A percentile compares a stretch with the other conserved stretches of the same genome.
Evolutionary conservation across 2,113 vertebrate genomes (phyloP).

Genomic region (Xiphophorus hellerii): DNA sequence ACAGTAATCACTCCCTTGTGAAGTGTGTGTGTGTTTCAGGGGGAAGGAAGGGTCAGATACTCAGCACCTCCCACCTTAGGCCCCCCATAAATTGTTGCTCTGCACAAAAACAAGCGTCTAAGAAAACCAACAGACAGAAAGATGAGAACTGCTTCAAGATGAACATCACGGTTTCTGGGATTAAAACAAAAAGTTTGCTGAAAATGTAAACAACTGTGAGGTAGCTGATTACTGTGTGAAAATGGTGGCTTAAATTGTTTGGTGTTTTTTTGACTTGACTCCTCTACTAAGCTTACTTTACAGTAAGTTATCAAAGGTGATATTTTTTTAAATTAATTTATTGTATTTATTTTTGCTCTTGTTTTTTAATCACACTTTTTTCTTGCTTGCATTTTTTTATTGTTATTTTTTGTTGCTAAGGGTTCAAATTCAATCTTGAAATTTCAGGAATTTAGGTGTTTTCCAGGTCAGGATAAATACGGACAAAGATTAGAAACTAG

Average conservation of each 20-base stretch:
- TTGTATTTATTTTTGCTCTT: too few relatives aligned
- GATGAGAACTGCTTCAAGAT: slow-evolving; percentile 8
- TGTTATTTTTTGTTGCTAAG: not conserved
- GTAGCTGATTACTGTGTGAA: too few relatives aligned
- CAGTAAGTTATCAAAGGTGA: too few relatives aligned
- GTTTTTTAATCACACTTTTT: not conserved
- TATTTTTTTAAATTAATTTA: too few relatives aligned
- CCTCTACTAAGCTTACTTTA: too few relatives aligned
- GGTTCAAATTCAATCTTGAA: not conserved
- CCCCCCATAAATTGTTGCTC: slow-evolving; percentile 15
- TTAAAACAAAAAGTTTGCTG: not conserved
- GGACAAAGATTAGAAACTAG: not conserved
- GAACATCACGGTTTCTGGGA: slow-evolving; percentile 10
- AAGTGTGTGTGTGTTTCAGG: slow-evolving; percentile 31
- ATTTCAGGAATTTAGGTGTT: not conserved
- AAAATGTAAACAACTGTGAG: too few relatives aligned
- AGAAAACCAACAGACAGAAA: slow-evolving; percentile 8
- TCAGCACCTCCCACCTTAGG: slow-evolving; percentile 40
- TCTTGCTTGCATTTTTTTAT: not conserved
- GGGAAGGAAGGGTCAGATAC: slow-evolving; percentile 39
- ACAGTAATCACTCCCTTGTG: slow-evolving; percentile 57
- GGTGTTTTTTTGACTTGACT: too few relatives aligned
- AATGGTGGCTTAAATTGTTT: too few relatives aligned
- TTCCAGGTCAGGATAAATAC: not conserved
- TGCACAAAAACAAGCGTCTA: slow-evolving; percentile 54